phyloP scores from a whole-genome alignment of 2,888 invertebrate species.

The Dryomyza anilis region DNA sequence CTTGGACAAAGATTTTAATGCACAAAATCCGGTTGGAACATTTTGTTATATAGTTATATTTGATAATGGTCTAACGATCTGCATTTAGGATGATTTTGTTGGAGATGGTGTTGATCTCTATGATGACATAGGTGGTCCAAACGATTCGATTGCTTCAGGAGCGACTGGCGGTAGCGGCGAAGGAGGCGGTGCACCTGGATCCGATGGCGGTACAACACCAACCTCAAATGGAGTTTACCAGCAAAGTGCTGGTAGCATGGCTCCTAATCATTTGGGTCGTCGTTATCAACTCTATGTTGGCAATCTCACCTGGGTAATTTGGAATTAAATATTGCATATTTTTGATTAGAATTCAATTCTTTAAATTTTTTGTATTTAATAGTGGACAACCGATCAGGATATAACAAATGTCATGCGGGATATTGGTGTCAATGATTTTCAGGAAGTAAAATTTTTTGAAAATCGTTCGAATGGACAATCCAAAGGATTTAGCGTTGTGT shows the following conservation, averaged over 20 bases:
- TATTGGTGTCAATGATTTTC: constrained; percentile 89
- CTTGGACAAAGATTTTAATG: constrained; percentile 89
- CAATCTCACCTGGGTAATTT: constrained; percentile 98
- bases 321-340: constrained; percentile 44
- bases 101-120: constrained; percentile 86
- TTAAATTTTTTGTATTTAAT: constrained; percentile 46
- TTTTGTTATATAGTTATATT: background rate
- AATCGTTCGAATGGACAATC: constrained; percentile 98
- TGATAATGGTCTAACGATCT: background rate
- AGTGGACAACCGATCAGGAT: constrained; percentile 99
- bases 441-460: constrained; percentile 99
- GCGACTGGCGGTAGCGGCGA: constrained; percentile 63
- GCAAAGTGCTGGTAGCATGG: constrained; percentile 71
- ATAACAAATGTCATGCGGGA: constrained; percentile 87
- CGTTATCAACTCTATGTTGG: constrained; percentile 95
- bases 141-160: constrained; percentile 73
- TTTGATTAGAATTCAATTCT: background rate
- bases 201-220: constrained; percentile 64
- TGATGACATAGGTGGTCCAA: constrained; percentile 91
- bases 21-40: constrained; percentile 68
- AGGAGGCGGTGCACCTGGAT: constrained; percentile 63
- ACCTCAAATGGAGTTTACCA: constrained; percentile 75
- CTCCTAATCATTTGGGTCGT: constrained; percentile 74
- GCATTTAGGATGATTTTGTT: constrained; percentile 57
- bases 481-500: constrained; percentile 96